phyloP scores from a whole-genome alignment of 2,888 invertebrate species.

The Trisateles emortualis region DNA sequence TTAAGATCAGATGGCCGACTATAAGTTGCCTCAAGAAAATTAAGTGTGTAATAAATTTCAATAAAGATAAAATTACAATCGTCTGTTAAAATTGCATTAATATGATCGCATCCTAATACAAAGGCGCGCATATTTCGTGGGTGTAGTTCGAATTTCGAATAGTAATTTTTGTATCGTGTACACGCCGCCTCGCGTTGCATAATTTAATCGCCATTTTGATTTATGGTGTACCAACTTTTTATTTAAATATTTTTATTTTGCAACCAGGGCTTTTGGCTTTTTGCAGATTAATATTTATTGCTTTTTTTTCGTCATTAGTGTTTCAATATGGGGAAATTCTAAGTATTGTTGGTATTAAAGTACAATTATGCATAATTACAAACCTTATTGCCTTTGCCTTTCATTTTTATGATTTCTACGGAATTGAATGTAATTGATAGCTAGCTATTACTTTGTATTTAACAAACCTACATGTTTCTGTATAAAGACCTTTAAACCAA shows the following conservation, averaged over 20 bases:
- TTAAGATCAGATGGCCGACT: too few species aligned
- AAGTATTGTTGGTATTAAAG: constrained; percentile 3
- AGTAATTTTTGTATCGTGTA: constrained; percentile 57
- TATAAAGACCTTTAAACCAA: too few species aligned
- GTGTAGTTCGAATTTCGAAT: constrained; percentile 45
- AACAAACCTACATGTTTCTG: too few species aligned
- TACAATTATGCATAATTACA: background rate
- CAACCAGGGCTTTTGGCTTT: constrained; percentile 35
- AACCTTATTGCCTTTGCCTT: background rate
- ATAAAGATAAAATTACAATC: background rate
- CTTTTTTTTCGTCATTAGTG: constrained; percentile 24
- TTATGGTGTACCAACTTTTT: constrained; percentile 49
- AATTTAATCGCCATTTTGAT: constrained; percentile 67
- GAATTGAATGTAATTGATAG: constrained; percentile 5
- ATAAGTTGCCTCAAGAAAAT: too few species aligned
- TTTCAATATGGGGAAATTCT: constrained; percentile 8
- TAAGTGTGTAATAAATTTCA: too few species aligned
- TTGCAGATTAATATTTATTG: constrained; percentile 35
- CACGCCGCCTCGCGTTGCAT: constrained; percentile 53
- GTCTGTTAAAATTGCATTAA: background rate
- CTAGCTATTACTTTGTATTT: too few species aligned
- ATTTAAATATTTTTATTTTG: constrained; percentile 20
- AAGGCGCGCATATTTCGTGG: constrained; percentile 26
- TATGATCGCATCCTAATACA: constrained; percentile 12
- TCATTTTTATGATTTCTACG: background rate